A percentile compares a stretch with the other conserved stretches of the same genome.
phyloP scores from a whole-genome alignment of 1,140 invertebrate genomes.

The Drosophila yakuba region DNA sequence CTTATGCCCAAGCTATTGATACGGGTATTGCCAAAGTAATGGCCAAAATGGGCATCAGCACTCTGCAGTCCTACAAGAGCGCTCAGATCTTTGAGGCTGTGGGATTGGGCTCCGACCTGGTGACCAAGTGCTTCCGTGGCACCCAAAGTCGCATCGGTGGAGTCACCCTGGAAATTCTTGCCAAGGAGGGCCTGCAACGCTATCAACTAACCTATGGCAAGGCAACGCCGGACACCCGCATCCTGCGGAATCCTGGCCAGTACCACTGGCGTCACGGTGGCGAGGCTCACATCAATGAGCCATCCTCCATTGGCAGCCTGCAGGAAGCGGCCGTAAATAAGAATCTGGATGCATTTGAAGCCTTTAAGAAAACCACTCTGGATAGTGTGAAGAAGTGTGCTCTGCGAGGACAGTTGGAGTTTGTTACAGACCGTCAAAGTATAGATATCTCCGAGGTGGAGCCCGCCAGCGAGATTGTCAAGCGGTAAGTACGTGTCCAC shows the following conservation, averaged over 20 bases:
- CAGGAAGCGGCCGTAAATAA: slow-evolving; percentile 95
- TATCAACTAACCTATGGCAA: slow-evolving; percentile 92
- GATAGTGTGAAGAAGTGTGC: slow-evolving; percentile 95
- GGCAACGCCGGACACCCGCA: slow-evolving; percentile 89
- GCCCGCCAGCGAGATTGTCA: slow-evolving; percentile 97
- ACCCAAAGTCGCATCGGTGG: slow-evolving; percentile 98
- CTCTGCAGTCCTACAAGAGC: slow-evolving; percentile 99
- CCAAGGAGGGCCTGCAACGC: slow-evolving; percentile 93
- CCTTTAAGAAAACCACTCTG: slow-evolving; percentile 94
- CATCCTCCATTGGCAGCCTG: slow-evolving; percentile 95
- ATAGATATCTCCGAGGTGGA: slow-evolving; percentile 96
- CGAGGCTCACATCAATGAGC: slow-evolving; percentile 99
- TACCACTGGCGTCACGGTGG: slow-evolving; percentile 99
- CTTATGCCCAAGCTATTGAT: slow-evolving; percentile 88
- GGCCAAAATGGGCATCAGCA: slow-evolving; percentile 99
- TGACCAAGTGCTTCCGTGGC: slow-evolving; percentile 97
- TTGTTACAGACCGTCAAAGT: slow-evolving; percentile 90
- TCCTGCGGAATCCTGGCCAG: slow-evolving; percentile 96
- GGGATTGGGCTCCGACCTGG: slow-evolving; percentile 95
- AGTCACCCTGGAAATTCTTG: slow-evolving; percentile 94
- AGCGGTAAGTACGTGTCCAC: slow-evolving; percentile 87
- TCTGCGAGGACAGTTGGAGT: slow-evolving; percentile 95
- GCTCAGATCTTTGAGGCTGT: slow-evolving; percentile 99
- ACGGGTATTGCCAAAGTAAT: slow-evolving; percentile 94
- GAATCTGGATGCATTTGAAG: slow-evolving; percentile 93